Conservation (phyloP, 2,888 invertebrate species). For the Sarcophaga caerulescens region DNA sequence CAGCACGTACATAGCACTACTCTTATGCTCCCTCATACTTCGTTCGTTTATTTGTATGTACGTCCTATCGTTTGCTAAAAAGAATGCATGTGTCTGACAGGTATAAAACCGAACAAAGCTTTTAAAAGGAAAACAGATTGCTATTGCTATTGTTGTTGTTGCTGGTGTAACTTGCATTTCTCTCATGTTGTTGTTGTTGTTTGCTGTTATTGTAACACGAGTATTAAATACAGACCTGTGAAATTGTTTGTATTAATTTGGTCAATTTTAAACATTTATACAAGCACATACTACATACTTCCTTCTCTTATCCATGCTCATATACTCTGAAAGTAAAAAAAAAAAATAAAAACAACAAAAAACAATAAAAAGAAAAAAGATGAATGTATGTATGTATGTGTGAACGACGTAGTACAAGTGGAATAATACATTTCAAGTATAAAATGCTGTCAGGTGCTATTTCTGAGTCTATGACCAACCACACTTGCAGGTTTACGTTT, state of each 20-base stretch:
- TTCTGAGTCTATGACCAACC: constrained; percentile 15
- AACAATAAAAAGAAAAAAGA: not conserved
- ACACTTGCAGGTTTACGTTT: not conserved
- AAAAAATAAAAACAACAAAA: not conserved
- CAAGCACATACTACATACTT: constrained; percentile 3
- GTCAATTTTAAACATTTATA: constrained; percentile 56
- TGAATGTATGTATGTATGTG: constrained; percentile 6
- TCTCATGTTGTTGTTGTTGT: not conserved
- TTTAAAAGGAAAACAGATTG: constrained; percentile 30
- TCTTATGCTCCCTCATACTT: not conserved
- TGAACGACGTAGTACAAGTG: constrained; percentile 9
- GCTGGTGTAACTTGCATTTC: not conserved
- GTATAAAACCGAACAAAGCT: constrained; percentile 45
- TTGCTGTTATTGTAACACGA: constrained; percentile 16
- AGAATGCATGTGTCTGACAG: constrained; percentile 51
- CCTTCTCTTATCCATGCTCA: not conserved
- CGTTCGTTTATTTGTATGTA: not conserved
- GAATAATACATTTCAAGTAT: constrained; percentile 1
- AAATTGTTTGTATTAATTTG: constrained; percentile 64
- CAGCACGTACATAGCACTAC: not conserved
- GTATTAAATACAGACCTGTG: constrained; percentile 59
- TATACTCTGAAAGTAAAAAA: not conserved
- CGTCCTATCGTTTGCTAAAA: not conserved
- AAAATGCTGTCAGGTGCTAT: constrained; percentile 46
- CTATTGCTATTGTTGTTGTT: not conserved